Evolutionary conservation across 2,797 vertebrate genomes (phyloP).

Genomic region (Phyllotis vaccarum): DNA sequence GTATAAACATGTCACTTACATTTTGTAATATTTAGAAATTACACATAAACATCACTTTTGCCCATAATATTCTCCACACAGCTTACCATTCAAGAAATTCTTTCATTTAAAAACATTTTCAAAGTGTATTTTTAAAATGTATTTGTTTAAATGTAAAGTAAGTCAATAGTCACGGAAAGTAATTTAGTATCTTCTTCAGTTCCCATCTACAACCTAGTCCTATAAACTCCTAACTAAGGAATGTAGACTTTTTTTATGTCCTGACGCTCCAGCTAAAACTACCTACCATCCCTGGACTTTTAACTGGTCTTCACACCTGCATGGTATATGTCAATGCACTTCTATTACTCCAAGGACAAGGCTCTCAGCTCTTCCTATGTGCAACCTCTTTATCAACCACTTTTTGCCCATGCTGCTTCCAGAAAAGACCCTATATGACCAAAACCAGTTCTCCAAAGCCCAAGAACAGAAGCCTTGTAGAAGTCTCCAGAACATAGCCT

Average conservation of each 20-base stretch:
- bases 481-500: neutral
- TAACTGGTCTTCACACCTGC: conserved; percentile 2
- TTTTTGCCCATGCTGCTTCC: neutral
- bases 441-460: neutral
- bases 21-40: conserved; percentile 11
- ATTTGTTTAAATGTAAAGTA: conserved; percentile 37
- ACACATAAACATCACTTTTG: conserved; percentile 22
- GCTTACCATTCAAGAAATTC: conserved; percentile 44
- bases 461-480: neutral
- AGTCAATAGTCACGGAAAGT: neutral
- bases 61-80: neutral
- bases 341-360: conserved; percentile 35
- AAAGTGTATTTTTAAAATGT: conserved; percentile 42
- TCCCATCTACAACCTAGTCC: neutral
- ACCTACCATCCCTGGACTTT: neutral
- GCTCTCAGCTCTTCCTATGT: neutral
- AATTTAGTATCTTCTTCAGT: neutral
- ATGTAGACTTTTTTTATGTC: neutral
- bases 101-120: conserved; percentile 61
- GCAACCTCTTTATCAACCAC: neutral
- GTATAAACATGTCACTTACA: neutral
- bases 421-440: neutral
- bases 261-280: neutral
- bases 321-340: conserved; percentile 15
- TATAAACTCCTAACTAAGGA: conserved; percentile 25